Evolutionary conservation across 2,113 vertebrate species (phyloP), one percentile per base, ranked within the genome.

Genomic region (Pseudorasbora parva): DNA sequence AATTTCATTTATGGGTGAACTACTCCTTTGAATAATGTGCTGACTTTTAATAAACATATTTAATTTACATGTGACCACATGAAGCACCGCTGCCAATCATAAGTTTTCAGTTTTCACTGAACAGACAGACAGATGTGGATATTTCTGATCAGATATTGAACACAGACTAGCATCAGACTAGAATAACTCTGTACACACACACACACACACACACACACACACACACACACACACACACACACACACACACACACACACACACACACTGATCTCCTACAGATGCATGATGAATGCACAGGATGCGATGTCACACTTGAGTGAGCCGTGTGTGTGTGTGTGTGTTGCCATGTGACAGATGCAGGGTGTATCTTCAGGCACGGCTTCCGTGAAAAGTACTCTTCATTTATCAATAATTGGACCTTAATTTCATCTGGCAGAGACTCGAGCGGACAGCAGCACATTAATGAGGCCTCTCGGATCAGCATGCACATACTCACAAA

Each of bases 361-460:
- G 93, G 93, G 95, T 95, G 93, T 89, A 78, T 94, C 95, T 96
- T 92, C 93, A 94, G 95, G 96, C 95, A 92, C 89, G 91, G 87
- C 95, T 96, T 95, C 95, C 96, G 94, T 94, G 93, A 93, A 95
- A 95, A 95, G 91, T 94, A 92, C 95, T 96, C 94, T 95, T 96
- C 96, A 95, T 96, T 96, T 95, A 95, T 96, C 95, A 96, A 95
- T 96, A 96, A 96, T 96, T 96, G 96, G 95, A 94, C 93, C 91
- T 94, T 96, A 95, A 96, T 97, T 96, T 95, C 93, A 94, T 96
- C 96, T 96, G 95, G 95, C 95, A 96, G 92, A 84, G 93, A 91
- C 86, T 89, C 90, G 90, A 92, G 92, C 93, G 93, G 90, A 88
- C 89, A 62, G 94, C 90, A 92, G 92, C 87, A 94, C 94, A 90